phyloP scores from a whole-genome alignment of 2,113 vertebrate species.

The Coryphaenoides rupestris region DNA sequence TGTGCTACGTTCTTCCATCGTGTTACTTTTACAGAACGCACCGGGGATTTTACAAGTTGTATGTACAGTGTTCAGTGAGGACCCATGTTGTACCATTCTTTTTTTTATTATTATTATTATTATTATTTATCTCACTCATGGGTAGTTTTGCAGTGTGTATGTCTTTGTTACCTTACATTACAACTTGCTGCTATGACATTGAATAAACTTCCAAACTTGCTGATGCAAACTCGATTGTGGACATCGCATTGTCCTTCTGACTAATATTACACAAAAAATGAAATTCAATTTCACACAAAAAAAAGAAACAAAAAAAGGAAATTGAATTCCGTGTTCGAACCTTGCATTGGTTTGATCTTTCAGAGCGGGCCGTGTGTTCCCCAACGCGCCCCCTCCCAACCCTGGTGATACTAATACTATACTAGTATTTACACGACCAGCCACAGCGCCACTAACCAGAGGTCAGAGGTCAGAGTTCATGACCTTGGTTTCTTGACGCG shows the following conservation, averaged over 20 bases:
- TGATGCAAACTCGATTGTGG: conserved; percentile 60
- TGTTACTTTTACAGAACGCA: conserved; percentile 51
- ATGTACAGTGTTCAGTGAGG: conserved; percentile 49
- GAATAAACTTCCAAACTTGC: conserved; percentile 69
- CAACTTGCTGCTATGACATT: conserved; percentile 71
- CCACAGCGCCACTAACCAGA: too few species aligned
- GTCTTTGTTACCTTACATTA: conserved; percentile 66
- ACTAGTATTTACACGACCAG: too few species aligned
- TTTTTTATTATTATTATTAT: too few species aligned
- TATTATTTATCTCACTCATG: conserved; percentile 36
- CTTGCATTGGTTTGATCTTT: conserved; percentile 1
- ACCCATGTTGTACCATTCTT: conserved; percentile 56
- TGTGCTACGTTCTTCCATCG: conserved; percentile 47
- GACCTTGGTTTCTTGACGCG: too few species aligned
- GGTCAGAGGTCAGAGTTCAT: too few species aligned
- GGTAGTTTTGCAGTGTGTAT: conserved; percentile 62
- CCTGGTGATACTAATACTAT: too few species aligned
- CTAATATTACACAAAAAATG: neutral
- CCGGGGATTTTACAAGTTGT: conserved; percentile 35
- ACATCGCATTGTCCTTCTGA: conserved; percentile 26
- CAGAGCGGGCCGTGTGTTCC: neutral
- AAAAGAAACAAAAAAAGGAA: too few species aligned
- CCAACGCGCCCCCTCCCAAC: neutral
- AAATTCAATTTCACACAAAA: too few species aligned
- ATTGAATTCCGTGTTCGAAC: neutral